A percentile compares a stretch with the other conserved stretches of the same genome.
Evolutionary conservation across 2,888 invertebrate species (phyloP).

Genomic region (Spilosoma lubricipeda): DNA sequence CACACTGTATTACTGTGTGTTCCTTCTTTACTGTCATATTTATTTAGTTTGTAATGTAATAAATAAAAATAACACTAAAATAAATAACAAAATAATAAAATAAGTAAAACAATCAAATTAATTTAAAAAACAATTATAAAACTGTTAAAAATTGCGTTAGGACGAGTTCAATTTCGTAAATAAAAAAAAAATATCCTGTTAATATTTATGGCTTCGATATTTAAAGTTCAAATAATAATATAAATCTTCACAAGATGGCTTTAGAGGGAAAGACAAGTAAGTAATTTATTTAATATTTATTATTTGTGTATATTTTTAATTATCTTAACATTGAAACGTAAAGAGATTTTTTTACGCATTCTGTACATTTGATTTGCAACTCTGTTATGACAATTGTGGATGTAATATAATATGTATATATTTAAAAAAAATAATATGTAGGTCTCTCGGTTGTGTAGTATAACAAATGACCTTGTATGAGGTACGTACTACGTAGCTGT

Average conservation of each 20-base stretch:
- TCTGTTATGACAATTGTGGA: neutral
- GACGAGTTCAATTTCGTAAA: neutral
- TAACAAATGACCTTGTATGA: too few species aligned
- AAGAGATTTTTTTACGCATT: neutral
- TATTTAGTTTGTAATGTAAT: neutral
- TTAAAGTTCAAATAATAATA: neutral
- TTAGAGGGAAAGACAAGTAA: constrained; percentile 40
- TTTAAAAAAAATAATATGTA: too few species aligned
- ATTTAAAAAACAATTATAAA: neutral
- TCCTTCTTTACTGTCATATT: neutral
- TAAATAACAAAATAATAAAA: neutral
- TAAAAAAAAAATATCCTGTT: neutral
- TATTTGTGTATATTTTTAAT: neutral
- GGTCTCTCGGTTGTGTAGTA: neutral
- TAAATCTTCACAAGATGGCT: constrained; percentile 23
- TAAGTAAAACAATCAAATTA: neutral
- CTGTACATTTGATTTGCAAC: neutral
- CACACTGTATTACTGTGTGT: neutral
- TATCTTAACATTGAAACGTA: neutral
- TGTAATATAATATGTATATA: neutral
- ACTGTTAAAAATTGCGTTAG: neutral
- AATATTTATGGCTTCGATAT: neutral
- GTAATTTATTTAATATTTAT: constrained; percentile 6
- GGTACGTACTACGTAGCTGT: too few species aligned
- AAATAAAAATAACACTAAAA: neutral